Evolutionary conservation across 2,797 vertebrate species (phyloP).

Genomic region (Linurgus olivaceus): DNA sequence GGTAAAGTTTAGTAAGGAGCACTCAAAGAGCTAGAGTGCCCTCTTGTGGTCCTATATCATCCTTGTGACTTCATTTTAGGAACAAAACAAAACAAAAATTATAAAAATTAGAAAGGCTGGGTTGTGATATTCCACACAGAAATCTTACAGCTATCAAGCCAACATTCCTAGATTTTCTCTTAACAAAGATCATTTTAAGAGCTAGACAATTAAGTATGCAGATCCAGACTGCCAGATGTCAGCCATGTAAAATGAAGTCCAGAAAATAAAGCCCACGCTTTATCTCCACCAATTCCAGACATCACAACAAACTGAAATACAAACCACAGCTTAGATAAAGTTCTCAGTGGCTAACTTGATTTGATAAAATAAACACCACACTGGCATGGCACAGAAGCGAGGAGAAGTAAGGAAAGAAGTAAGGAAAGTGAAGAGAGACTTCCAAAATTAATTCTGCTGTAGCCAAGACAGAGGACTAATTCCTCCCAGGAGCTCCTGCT

Average conservation of each 20-base stretch:
- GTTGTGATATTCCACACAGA: background rate
- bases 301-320: background rate
- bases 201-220: background rate
- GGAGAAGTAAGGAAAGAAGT: background rate
- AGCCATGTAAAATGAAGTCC: background rate
- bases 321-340: background rate
- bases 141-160: background rate
- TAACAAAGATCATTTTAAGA: background rate
- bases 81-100: background rate
- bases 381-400: rapidly evolving
- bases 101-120: background rate
- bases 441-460: background rate
- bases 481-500: background rate
- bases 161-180: background rate
- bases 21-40: slow-evolving; percentile 68
- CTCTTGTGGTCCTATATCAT: slow-evolving; percentile 43
- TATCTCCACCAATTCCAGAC: background rate
- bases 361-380: background rate
- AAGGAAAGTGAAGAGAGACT: background rate
- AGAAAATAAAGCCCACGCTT: background rate
- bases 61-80: background rate
- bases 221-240: background rate
- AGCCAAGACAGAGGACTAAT: background rate
- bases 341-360: background rate
- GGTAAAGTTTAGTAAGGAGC: background rate